Evolutionary conservation across 2,888 invertebrate genomes (phyloP), one percentile per base, ranked within the genome.

Genomic region (Brachynemurus nebulosus): DNA sequence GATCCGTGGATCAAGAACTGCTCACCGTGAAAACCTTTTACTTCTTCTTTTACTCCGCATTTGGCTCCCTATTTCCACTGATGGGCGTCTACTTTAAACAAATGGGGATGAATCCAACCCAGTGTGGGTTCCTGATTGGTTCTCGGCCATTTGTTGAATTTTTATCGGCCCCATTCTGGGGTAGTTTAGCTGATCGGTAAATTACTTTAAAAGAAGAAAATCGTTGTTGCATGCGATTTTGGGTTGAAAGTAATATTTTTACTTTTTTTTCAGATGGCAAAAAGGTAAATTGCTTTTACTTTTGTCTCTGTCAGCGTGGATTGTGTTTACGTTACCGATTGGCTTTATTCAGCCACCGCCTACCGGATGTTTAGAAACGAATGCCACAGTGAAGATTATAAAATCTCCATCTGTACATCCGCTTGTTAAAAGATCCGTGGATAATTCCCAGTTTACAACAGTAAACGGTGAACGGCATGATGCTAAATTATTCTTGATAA

Each of bases 71-170:
- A 12, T 98, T 97, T 62, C 98, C 98, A 0, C 70, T 99, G 48
- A 89, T 98, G 84, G 97, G 95, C 27, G 91, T 98, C 37, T 99
- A 97, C 69, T 98, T 98, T 73, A 99, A 98, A 69, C 97, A 97
- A 71, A 85, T 97, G 82, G 95, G 95, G 47, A 95, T 98, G 93
- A 96, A 95, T 66, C 90, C 96, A 1, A 85, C 86, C 14, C 95
- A 96, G 63, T 89, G 91, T 59, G 95, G 95, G 5, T 71, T 90
- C 45, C 72, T 91, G n/a, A 88, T 96, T 55, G 97, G 98, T 19
- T 84, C 91, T 54, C 74, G 98, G 49, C 97, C 97, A 2, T 90
- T 98, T 62, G 88, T 98, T 39, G 97, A 98, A 67, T 96, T 97
- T 65, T 71, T 95, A 44, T 88, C 93, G 45, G 95, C 93, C 2